Evolutionary conservation across 2,888 invertebrate genomes (phyloP).

Genomic region (Arrhopalites spinosus): DNA sequence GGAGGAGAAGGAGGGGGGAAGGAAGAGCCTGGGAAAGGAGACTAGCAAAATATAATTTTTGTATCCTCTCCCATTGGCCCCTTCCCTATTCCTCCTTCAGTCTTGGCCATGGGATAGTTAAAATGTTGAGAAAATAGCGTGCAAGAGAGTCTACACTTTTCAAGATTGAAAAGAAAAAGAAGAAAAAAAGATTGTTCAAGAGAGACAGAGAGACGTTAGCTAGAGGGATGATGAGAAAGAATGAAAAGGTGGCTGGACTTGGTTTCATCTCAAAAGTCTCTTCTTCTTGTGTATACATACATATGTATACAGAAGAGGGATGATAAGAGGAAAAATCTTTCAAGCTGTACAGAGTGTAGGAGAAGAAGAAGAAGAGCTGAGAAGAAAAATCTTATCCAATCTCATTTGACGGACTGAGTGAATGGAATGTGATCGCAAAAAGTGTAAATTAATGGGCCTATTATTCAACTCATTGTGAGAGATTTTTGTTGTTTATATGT

Average conservation of each 20-base stretch:
- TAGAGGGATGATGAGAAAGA: constrained; percentile 10
- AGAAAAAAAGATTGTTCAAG: neutral
- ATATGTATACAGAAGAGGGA: neutral
- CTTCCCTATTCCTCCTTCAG: neutral
- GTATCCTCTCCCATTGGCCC: neutral
- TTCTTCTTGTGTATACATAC: too few relatives aligned
- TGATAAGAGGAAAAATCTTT: constrained; percentile 14
- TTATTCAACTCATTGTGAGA: constrained; percentile 53
- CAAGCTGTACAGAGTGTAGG: neutral
- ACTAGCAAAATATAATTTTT: neutral
- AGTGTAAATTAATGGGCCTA: constrained; percentile 56
- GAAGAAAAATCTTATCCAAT: constrained; percentile 46
- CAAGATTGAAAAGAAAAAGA: constrained; percentile 1
- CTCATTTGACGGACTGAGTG: constrained; percentile 50
- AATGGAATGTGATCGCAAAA: constrained; percentile 56
- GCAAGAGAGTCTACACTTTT: neutral
- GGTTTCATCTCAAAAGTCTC: constrained; percentile 17
- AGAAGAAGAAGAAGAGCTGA: constrained; percentile 3
- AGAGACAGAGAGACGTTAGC: neutral
- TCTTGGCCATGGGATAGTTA: neutral
- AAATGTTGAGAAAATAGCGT: constrained; percentile 13
- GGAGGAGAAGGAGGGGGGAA: neutral
- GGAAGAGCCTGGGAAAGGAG: too few relatives aligned
- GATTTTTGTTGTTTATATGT: constrained; percentile 2
- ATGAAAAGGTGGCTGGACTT: constrained; percentile 34